Conservation (phyloP, 2,888 invertebrate genomes). For the Elgonia sp. region DNA sequence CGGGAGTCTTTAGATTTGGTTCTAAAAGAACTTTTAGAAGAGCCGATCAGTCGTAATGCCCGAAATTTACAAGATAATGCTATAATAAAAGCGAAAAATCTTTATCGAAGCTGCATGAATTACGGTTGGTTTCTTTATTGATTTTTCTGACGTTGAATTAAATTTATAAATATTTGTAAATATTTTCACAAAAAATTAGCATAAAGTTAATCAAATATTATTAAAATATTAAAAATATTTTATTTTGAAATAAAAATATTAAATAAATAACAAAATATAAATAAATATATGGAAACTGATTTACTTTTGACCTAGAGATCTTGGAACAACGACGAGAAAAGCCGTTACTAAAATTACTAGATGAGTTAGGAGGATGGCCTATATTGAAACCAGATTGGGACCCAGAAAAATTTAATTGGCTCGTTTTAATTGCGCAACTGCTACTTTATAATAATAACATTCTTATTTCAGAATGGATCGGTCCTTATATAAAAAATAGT, state of each 20-base stretch:
- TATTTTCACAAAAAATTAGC: neutral
- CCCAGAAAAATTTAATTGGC: constrained; percentile 90
- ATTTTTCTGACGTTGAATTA: too few species aligned
- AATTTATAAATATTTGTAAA: neutral
- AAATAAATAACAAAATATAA: neutral
- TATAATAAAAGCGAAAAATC: constrained; percentile 92
- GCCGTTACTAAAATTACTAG: constrained; percentile 91
- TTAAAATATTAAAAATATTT: neutral
- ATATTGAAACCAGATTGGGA: constrained; percentile 91
- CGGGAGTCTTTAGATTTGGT: constrained; percentile 93
- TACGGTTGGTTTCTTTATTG: constrained; percentile 86
- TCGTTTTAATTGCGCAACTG: constrained; percentile 91
- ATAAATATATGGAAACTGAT: constrained; percentile 35
- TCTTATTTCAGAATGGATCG: constrained; percentile 95
- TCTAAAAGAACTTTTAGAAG: constrained; percentile 90
- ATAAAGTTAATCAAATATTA: neutral
- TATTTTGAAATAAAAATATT: neutral
- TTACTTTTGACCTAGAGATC: constrained; percentile 87
- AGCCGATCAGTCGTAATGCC: constrained; percentile 84
- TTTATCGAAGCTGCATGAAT: constrained; percentile 96
- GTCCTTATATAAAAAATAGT: constrained; percentile 95
- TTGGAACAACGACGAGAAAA: constrained; percentile 91
- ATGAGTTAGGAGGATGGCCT: constrained; percentile 96
- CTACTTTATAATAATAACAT: constrained; percentile 95
- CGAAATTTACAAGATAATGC: constrained; percentile 88